phyloP scores from a whole-genome alignment of 2,888 invertebrate genomes.

The Podotricha telesiphe region DNA sequence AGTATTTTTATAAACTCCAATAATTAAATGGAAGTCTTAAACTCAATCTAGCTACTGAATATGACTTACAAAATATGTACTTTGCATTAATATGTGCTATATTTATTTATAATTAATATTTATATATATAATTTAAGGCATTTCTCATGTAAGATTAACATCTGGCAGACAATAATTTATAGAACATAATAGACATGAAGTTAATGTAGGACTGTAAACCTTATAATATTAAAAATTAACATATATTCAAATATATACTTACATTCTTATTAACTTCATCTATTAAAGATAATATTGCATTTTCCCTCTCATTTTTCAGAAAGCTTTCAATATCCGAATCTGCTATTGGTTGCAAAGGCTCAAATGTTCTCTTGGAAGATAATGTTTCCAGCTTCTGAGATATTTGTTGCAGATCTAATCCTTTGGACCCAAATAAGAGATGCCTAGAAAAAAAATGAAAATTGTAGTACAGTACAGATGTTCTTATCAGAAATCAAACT shows the following conservation, averaged over 20 bases:
- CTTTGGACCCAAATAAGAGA: slow-evolving; percentile 94
- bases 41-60: too few species aligned
- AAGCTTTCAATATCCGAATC: slow-evolving; percentile 96
- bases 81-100: too few species aligned
- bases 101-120: too few species aligned
- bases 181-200: too few species aligned
- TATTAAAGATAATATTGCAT: slow-evolving; percentile 94
- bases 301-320: slow-evolving; percentile 96
- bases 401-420: slow-evolving; percentile 96
- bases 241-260: slow-evolving; percentile 56
- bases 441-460: slow-evolving; percentile 84
- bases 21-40: too few species aligned
- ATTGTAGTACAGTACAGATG: neutral
- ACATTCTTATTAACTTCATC: slow-evolving; percentile 94
- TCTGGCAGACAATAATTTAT: too few species aligned
- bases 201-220: too few species aligned
- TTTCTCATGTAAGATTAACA: too few species aligned
- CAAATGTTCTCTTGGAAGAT: slow-evolving; percentile 93
- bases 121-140: too few species aligned
- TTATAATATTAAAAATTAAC: neutral
- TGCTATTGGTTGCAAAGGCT: slow-evolving; percentile 94
- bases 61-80: too few species aligned
- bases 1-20: too few species aligned
- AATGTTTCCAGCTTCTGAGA: slow-evolving; percentile 95
- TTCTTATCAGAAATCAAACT: neutral